Base-by-base conservation (phyloP, 23 tunicate species). In the Styela clava region DNA sequence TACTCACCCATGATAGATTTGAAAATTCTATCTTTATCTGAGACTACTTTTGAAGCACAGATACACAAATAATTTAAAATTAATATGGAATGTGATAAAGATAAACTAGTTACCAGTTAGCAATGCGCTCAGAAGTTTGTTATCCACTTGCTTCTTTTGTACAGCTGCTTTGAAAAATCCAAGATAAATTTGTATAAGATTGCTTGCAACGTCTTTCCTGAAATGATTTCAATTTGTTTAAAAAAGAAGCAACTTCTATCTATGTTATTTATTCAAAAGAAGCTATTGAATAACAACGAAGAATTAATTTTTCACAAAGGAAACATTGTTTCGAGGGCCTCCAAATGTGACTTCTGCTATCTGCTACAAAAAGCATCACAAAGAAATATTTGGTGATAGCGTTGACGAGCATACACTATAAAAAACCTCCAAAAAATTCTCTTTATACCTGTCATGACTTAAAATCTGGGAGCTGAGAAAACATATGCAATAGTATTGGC, bases 171-270 rank as follows among this genome's bases (percentile, higher is more conserved):
- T 92, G 78, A 92, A 92, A 82, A 92, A 92, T 30, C 68, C 89
- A 79, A 92, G 84, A 73, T 92, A 92, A 36, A 92, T 87, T 33
- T 83, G 80, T 21, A 92, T 52, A 7, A 92, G 74, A 24, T 73
- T 79, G 28, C 79, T 61, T 18, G 97, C 97, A 33, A 92, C 84
- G 5, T 92, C 97, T 79, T 87, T 83, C 71, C 97, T 92, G 37
- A 44, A 74, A 64, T n/a, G n/a, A n/a, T n/a, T n/a, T n/a, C n/a
- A n/a, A n/a, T n/a, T n/a, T n/a, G n/a, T n/a, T n/a, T n/a, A n/a
- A n/a, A n/a, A n/a, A n/a, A n/a, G n/a, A n/a, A n/a, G n/a, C n/a
- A n/a, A n/a, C n/a, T n/a, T n/a, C n/a, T n/a, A n/a, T n/a, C n/a
- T n/a, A n/a, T n/a, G 27, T 69, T 69, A 69, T 69, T 22, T 0